phyloP scores from a whole-genome alignment of 2,888 invertebrate genomes.

The Polydrusus pterygomalis region DNA sequence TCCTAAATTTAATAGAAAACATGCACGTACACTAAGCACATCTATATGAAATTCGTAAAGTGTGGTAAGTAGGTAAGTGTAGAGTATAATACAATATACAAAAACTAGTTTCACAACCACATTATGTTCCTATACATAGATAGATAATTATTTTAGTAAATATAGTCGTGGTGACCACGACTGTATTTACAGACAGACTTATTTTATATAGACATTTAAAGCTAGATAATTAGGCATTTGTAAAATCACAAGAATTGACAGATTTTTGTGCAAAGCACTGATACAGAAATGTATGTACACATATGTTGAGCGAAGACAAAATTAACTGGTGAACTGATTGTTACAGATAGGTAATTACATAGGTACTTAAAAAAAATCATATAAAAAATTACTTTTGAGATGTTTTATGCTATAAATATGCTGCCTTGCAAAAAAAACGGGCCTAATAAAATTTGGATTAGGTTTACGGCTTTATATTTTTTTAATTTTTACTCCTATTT shows the following conservation, averaged over 20 bases:
- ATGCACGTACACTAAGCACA: background rate
- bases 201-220: slow-evolving; percentile 19
- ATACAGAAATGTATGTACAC: slow-evolving; percentile 7
- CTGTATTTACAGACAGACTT: background rate
- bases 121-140: background rate
- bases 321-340: background rate
- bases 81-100: background rate
- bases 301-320: background rate
- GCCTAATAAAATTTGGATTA: too few relatives aligned
- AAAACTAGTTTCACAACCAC: slow-evolving; percentile 28
- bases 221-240: slow-evolving; percentile 22
- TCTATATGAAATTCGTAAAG: background rate
- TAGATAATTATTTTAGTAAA: background rate
- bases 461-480: too few relatives aligned
- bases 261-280: slow-evolving; percentile 7
- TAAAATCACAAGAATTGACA: slow-evolving; percentile 27
- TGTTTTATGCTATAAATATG: too few relatives aligned
- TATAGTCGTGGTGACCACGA: background rate
- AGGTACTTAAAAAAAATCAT: too few relatives aligned
- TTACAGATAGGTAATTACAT: background rate
- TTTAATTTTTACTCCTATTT: too few relatives aligned
- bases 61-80: background rate
- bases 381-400: too few relatives aligned
- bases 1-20: too few relatives aligned
- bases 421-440: too few relatives aligned